These are phyloP conservation scores for Melanitta fusca DNA, from an alignment of 2,797 vertebrate species.

Conservation along the genomic window DNA sequence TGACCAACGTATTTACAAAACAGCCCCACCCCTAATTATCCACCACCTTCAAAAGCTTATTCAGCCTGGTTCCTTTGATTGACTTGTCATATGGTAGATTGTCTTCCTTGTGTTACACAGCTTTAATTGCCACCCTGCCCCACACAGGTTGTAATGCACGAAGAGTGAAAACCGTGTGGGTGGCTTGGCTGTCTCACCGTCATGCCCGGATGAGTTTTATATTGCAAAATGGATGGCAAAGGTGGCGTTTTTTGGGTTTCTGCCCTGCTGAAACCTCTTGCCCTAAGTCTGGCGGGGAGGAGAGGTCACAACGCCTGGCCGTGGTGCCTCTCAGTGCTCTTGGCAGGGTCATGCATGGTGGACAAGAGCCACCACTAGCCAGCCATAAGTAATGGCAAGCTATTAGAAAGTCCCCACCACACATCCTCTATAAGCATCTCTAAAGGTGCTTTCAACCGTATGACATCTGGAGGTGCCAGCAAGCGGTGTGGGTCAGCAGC, in stretches of 20 bases:
- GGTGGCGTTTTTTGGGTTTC: background rate
- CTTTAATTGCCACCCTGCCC: constrained; percentile 54
- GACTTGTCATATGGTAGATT: constrained; percentile 33
- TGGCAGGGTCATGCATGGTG: fast-evolving
- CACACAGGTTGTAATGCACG: background rate
- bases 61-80: constrained; percentile 22
- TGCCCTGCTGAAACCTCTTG: background rate
- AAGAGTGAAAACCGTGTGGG: constrained; percentile 58
- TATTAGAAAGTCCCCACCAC: background rate
- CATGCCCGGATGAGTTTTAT: background rate
- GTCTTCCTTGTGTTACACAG: constrained; percentile 60
- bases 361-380: fast-evolving
- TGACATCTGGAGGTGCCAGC: background rate
- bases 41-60: constrained; percentile 38
- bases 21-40: constrained; percentile 63
- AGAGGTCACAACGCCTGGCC: fast-evolving
- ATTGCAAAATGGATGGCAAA: constrained; percentile 54
- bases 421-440: fast-evolving
- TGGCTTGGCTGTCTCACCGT: constrained; percentile 25
- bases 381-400: fast-evolving
- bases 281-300: background rate
- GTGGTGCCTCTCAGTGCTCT: background rate
- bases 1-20: constrained; percentile 60
- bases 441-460: fast-evolving
- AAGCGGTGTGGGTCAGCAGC: background rate